Evolutionary conservation across 2,888 invertebrate species (phyloP), one percentile per base, ranked within the genome.

Genomic region (Leucophenga montana): DNA sequence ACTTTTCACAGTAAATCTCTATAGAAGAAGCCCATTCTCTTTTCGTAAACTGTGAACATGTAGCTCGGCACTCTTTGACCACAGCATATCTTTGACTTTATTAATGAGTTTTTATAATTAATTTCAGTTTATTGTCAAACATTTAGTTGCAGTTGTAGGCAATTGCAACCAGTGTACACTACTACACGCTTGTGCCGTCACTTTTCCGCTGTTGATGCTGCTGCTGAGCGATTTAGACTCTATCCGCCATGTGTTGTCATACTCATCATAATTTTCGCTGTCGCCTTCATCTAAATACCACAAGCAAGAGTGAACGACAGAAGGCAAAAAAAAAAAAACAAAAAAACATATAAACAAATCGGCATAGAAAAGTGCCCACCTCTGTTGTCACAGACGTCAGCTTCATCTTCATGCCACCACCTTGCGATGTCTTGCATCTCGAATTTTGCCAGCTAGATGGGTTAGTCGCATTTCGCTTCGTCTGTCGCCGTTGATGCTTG

Each of bases 221-320:
- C 76, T 75, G 66, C 73, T 79, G 53, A 75, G 75, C 81, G 76
- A 76, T 78, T 81, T 78, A 81, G 79, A 85, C 79, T 76, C 33
- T 31, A 31, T 18, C 59, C n/a, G 59, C 59, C 33, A 59, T 59
- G 13, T 33, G 31, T 59, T 84, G 76, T 85, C 81, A 84, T 84
- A 86, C 85, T 84, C 85, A 84, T 87, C 85, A 87, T 86, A 87
- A 87, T 85, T 85, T 82, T 77, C 79, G 77, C 69, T 77, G 79
- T 78, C 78, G 77, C 76, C 72, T 74, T 65, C 71, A 59, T 71
- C 44, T 20, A 44, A 44, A 44, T 44, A 39, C 61, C 44, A 62
- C 3, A 62, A 62, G 79, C 74, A 76, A 76, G 27, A 27, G 27
- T 27, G 27, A 27, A 27, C 27, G 27, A 27, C 27, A 27, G 27